Evolutionary conservation across 2,888 invertebrate species (phyloP), one percentile per base, ranked within the genome.

Genomic region (Platycheirus albimanus): DNA sequence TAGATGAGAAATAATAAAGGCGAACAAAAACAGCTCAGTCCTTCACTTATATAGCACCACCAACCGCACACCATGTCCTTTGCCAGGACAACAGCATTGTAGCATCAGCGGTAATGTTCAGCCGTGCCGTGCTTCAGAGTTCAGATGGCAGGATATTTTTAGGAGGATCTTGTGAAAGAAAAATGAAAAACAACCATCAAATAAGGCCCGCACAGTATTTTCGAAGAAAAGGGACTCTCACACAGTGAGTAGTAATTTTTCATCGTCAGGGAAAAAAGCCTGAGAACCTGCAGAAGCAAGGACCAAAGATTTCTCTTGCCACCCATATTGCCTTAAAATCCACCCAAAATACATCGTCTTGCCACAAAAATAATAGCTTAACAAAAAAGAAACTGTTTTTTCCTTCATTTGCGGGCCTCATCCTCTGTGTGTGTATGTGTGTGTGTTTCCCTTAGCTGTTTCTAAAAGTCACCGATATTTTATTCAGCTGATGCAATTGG

Each of bases 401-500:
- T 33, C 66, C 64, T 69, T 66, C 75, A 79, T 67, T 79, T 74
- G 63, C 54, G 17, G 28, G 38, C 63, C 58, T 54, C 66, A 43
- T 20, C 36, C 47, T 43, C 49, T 41, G 20, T 61, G 54, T 8
- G 6, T 58, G 67, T 83, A n/a, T 30, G 13, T 41, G 20, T 61
- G 54, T 8, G 6, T 58, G 67, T 83, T 19, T 30, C 11, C 7
- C 49, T 51, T 72, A 78, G 61, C 72, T 63, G 69, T 83, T 83
- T 78, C 72, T 74, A 74, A 83, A 78, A 83, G 83, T 83, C 83
- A 69, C 83, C 78, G 74, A 78, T 83, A 74, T 78, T 78, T 83
- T 83, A 78, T 74, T 64, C 83, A 83, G 83, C 78, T 78, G 78
- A 78, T 78, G 83, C 78, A 83, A 83, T 77, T 83, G 83, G 83